Evolutionary conservation across 2,888 invertebrate genomes (phyloP), one percentile per base, ranked within the genome.

Genomic region (Mesopsocus fuscifrons): DNA sequence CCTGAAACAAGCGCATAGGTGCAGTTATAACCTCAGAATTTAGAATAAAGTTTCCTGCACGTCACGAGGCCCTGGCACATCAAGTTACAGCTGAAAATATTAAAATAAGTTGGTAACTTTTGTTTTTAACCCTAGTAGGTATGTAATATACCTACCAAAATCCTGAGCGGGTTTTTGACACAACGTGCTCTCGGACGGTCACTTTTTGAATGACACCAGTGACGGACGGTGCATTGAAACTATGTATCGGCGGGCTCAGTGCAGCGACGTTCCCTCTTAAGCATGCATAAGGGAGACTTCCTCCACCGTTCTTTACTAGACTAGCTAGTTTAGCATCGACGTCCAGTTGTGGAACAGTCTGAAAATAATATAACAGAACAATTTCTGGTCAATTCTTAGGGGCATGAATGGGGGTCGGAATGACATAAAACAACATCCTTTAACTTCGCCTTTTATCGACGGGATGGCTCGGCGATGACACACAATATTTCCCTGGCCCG

Each of bases 121-220:
- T n/a, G n/a, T n/a, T n/a, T n/a, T n/a, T n/a, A n/a, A n/a, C n/a
- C n/a, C n/a, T n/a, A n/a, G n/a, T n/a, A n/a, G n/a, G n/a, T n/a
- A n/a, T n/a, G n/a, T n/a, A n/a, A n/a, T n/a, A n/a, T n/a, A n/a
- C 26, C 46, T 52, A 65, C 85, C 85, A 85, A 61, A 83, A 84
- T 3, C 85, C 85, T n/a, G 80, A 76, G 3, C 79, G 75, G 23
- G 76, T 80, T 15, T 34, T 17, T n/a, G 82, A 77, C 48, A 83
- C 72, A 3, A 81, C 75, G 65, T 84, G 84, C 61, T 85, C 84
- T 54, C 80, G 80, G 35, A 84, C 72, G 53, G 77, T 77, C 42
- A 85, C 66, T 50, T 79, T 73, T 56, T 85, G 84, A 34, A 87
- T 64, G 5, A 85, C 85, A 33, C 85, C 85, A 17, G 74, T 73